A percentile compares a stretch with the other conserved stretches of the same genome.
phyloP scores from a whole-genome alignment of 2,113 vertebrate genomes.

The Glaucidium brasilianum region DNA sequence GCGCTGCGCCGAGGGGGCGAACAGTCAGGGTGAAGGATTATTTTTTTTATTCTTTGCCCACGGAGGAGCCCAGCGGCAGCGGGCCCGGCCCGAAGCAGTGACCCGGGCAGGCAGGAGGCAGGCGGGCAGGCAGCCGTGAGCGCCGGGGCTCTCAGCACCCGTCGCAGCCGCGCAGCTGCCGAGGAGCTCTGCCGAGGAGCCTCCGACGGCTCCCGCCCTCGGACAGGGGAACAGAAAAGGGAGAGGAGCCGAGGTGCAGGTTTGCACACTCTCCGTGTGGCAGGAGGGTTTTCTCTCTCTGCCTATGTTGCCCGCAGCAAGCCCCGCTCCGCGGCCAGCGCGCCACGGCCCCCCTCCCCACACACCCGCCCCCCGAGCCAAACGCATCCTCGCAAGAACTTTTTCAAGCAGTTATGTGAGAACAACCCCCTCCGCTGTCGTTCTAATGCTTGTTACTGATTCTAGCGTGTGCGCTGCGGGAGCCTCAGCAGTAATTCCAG shows the following conservation, averaged over 20 bases:
- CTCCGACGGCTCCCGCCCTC: too few species aligned
- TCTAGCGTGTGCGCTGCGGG: accelerated
- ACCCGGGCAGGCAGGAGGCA: neutral
- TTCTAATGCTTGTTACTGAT: neutral
- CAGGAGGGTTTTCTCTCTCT: neutral
- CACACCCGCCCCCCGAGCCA: neutral
- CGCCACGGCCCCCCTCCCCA: too few species aligned
- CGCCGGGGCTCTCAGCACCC: too few species aligned
- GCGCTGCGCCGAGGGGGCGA: neutral
- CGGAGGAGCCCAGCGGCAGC: neutral
- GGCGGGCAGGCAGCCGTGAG: too few species aligned
- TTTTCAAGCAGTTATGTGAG: neutral
- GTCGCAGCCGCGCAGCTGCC: too few species aligned
- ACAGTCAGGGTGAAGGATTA: neutral
- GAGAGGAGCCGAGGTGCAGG: neutral
- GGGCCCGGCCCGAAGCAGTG: neutral
- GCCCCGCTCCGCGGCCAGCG: neutral
- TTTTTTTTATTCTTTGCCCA: neutral
- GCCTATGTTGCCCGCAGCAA: neutral
- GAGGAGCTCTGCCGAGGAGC: too few species aligned
- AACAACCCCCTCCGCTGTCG: neutral
- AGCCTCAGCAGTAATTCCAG: neutral
- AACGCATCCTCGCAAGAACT: neutral
- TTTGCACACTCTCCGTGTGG: accelerated
- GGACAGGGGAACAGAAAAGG: neutral